Percentiles rank a stretch among this genome's conserved stretches.
These are phyloP conservation scores for Pelodytes ibericus DNA, from an alignment of 2,797 vertebrate genomes.

Conservation along the genomic window DNA sequence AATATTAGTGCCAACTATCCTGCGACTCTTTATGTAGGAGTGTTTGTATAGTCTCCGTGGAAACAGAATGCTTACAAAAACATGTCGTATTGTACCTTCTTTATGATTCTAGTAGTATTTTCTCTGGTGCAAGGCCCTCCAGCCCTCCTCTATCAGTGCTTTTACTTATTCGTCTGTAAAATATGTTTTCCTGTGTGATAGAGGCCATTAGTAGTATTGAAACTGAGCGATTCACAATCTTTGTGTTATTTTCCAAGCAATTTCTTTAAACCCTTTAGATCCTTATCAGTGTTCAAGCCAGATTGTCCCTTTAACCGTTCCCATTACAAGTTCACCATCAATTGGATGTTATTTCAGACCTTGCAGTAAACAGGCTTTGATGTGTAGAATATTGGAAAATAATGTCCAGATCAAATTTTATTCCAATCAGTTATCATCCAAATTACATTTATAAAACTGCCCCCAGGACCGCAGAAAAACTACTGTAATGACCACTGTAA, in stretches of 20 bases:
- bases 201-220: constrained; percentile 38
- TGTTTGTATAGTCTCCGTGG: constrained; percentile 74
- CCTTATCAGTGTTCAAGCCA: constrained; percentile 24
- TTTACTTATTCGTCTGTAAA: constrained; percentile 20
- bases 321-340: constrained; percentile 1
- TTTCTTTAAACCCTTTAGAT: constrained; percentile 39
- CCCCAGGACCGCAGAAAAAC: no score
- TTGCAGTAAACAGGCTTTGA: background rate
- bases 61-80: constrained; percentile 62
- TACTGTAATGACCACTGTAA: no score
- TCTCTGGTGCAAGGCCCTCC: constrained; percentile 59
- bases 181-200: constrained; percentile 26
- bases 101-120: constrained; percentile 55
- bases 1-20: constrained; percentile 57
- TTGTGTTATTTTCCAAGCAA: constrained; percentile 45
- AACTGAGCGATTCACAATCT: constrained; percentile 26
- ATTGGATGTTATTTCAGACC: background rate
- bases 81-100: constrained; percentile 63
- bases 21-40: constrained; percentile 71
- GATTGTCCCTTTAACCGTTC: constrained; percentile 32
- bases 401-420: no score
- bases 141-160: no score
- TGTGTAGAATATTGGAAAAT: background rate
- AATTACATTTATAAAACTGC: no score
- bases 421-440: no score